phyloP scores from a whole-genome alignment of 2,888 invertebrate species.

The Nezara viridula region DNA sequence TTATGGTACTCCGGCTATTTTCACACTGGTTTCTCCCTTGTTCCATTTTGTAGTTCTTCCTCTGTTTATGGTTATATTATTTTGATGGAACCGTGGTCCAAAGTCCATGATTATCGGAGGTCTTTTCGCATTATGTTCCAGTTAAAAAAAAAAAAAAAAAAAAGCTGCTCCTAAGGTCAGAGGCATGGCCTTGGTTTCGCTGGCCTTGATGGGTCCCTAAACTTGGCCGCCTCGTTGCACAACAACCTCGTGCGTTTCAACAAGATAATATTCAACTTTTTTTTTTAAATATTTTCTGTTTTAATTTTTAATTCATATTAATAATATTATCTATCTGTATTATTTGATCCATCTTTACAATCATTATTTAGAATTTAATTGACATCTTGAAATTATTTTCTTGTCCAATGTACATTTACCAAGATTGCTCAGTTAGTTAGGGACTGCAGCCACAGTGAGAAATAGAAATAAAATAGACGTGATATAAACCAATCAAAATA shows the following conservation, averaged over 20 bases:
- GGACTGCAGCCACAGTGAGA: too few species aligned
- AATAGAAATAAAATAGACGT: too few species aligned
- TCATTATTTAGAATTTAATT: too few species aligned
- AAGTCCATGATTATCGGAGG: background rate
- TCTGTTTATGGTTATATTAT: background rate
- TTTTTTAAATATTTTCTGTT: background rate
- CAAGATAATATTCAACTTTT: conserved; percentile 1
- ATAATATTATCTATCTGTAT: background rate
- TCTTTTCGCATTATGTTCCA: conserved; percentile 17
- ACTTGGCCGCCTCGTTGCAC: conserved; percentile 42
- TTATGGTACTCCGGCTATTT: too few species aligned
- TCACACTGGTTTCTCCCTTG: background rate
- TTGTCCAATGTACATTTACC: too few species aligned
- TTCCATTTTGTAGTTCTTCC: background rate
- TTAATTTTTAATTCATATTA: background rate
- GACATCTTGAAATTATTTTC: too few species aligned
- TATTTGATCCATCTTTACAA: too few species aligned
- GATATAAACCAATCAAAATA: too few species aligned
- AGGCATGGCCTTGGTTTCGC: conserved; percentile 20
- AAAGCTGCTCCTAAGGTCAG: conserved; percentile 14
- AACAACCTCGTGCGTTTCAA: conserved; percentile 8
- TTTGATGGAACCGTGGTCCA: background rate
- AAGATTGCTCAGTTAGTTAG: too few species aligned
- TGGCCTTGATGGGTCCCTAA: conserved; percentile 39
- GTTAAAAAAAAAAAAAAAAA: background rate